phyloP scores from a whole-genome alignment of 2,888 invertebrate genomes.

The Drosophila trichaetosa region DNA sequence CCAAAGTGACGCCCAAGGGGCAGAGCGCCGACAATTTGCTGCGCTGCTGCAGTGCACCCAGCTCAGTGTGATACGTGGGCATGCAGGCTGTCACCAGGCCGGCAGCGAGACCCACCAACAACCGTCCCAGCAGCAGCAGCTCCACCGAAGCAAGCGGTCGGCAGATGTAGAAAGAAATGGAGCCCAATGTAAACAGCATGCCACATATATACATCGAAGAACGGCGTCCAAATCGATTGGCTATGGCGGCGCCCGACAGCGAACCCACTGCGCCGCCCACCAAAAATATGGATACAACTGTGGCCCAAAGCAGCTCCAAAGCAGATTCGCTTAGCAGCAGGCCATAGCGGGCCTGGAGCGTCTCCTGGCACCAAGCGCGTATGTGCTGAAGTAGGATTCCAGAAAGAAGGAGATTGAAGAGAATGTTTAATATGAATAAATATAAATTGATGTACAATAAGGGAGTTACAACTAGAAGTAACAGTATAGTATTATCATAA shows the following conservation, averaged over 20 bases:
- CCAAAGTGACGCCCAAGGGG: slow-evolving; percentile 86
- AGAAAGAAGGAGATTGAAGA: not conserved
- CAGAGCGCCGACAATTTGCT: slow-evolving; percentile 92
- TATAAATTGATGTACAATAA: not conserved
- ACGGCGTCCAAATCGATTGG: slow-evolving; percentile 90
- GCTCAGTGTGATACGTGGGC: slow-evolving; percentile 95
- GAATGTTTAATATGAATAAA: not conserved
- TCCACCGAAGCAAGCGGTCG: slow-evolving; percentile 90
- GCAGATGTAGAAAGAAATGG: slow-evolving; percentile 88
- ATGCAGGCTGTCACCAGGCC: slow-evolving; percentile 94
- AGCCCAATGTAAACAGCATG: slow-evolving; percentile 88
- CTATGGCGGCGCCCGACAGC: slow-evolving; percentile 90
- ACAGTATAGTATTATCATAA: too few species aligned
- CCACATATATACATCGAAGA: slow-evolving; percentile 88
- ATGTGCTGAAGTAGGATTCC: slow-evolving; percentile 85
- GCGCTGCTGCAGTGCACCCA: slow-evolving; percentile 91
- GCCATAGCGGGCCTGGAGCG: slow-evolving; percentile 87
- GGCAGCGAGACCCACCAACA: slow-evolving; percentile 91
- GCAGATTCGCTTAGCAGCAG: slow-evolving; percentile 84
- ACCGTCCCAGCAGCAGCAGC: slow-evolving; percentile 90
- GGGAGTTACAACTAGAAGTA: not conserved
- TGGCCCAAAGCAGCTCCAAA: slow-evolving; percentile 91
- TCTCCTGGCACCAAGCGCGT: slow-evolving; percentile 90
- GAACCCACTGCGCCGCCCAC: slow-evolving; percentile 96
- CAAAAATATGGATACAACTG: slow-evolving; percentile 94